Evolutionary conservation across 2,888 invertebrate genomes (phyloP).

Genomic region (Diabrotica balteata): DNA sequence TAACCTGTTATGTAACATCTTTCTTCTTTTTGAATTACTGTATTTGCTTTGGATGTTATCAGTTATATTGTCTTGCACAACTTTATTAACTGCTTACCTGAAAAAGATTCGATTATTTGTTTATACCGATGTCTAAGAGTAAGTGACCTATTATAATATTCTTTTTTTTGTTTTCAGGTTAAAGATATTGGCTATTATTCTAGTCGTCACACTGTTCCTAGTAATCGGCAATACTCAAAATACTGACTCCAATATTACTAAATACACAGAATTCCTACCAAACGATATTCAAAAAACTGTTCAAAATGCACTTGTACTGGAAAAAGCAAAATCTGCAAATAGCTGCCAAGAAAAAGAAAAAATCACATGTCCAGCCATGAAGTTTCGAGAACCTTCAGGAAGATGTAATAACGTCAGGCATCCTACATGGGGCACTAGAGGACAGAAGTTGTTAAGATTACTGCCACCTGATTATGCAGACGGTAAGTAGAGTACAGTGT

Average conservation of each 20-base stretch:
- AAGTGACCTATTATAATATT: neutral
- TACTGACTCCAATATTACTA: slow-evolving; percentile 48
- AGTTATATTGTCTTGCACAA: too few species aligned
- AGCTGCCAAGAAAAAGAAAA: slow-evolving; percentile 59
- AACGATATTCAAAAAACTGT: slow-evolving; percentile 53
- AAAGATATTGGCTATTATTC: slow-evolving; percentile 9
- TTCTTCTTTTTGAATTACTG: too few species aligned
- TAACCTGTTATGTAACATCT: too few species aligned
- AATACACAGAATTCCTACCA: slow-evolving; percentile 55
- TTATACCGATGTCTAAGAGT: too few species aligned
- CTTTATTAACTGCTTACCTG: too few species aligned
- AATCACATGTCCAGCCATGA: slow-evolving; percentile 79
- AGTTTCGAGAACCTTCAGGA: slow-evolving; percentile 81
- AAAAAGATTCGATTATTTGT: too few species aligned
- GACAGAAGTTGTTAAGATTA: slow-evolving; percentile 77
- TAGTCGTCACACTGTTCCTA: slow-evolving; percentile 27
- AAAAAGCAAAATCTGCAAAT: slow-evolving; percentile 37
- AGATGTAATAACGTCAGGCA: slow-evolving; percentile 90
- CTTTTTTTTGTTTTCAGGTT: slow-evolving; percentile 30
- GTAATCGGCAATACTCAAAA: slow-evolving; percentile 16
- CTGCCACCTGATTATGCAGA: slow-evolving; percentile 77
- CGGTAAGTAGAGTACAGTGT: slow-evolving; percentile 63
- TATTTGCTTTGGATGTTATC: too few species aligned
- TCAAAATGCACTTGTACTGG: slow-evolving; percentile 52
- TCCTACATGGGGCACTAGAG: slow-evolving; percentile 82